Conservation (phyloP, 2,888 invertebrate genomes). For the Perizoma flavofasciatum region DNA sequence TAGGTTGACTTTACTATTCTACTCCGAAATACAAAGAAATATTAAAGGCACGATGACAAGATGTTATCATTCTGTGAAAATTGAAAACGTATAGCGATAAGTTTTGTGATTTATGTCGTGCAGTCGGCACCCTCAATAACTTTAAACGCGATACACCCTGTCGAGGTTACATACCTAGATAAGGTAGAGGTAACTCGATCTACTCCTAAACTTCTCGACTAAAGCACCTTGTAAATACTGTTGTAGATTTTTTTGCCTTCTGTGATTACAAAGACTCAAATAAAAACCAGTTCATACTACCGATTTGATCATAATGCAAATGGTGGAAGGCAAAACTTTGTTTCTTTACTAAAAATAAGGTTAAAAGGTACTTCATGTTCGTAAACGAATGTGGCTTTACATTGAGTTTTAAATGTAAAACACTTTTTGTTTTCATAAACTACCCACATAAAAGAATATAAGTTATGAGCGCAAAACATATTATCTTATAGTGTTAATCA, state of each 20-base stretch:
- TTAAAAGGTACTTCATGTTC: constrained; percentile 57
- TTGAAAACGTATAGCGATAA: constrained; percentile 13
- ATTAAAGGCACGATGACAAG: constrained; percentile 31
- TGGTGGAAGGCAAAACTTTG: constrained; percentile 56
- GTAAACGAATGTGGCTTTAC: constrained; percentile 65
- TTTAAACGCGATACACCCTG: constrained; percentile 23
- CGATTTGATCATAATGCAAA: constrained; percentile 46
- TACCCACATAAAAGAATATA: constrained; percentile 47
- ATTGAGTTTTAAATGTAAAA: constrained; percentile 74
- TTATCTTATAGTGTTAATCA: constrained; percentile 49
- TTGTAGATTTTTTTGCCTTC: constrained; percentile 25
- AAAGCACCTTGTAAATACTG: constrained; percentile 8
- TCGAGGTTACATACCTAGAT: constrained; percentile 16
- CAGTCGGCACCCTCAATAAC: constrained; percentile 19
- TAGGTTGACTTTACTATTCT: constrained; percentile 63
- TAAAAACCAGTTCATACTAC: constrained; percentile 47
- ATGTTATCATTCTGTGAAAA: constrained; percentile 18
- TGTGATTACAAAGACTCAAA: constrained; percentile 41
- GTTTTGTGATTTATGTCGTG: constrained; percentile 13
- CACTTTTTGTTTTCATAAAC: constrained; percentile 61
- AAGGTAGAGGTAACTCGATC: constrained; percentile 14
- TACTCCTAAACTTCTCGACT: constrained; percentile 19
- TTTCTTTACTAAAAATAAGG: constrained; percentile 56
- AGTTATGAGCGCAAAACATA: constrained; percentile 46
- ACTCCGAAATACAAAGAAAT: constrained; percentile 47